These are phyloP conservation scores for Notolabrus celidotus DNA, from an alignment of 2,797 vertebrate genomes.

Conservation along the genomic window DNA sequence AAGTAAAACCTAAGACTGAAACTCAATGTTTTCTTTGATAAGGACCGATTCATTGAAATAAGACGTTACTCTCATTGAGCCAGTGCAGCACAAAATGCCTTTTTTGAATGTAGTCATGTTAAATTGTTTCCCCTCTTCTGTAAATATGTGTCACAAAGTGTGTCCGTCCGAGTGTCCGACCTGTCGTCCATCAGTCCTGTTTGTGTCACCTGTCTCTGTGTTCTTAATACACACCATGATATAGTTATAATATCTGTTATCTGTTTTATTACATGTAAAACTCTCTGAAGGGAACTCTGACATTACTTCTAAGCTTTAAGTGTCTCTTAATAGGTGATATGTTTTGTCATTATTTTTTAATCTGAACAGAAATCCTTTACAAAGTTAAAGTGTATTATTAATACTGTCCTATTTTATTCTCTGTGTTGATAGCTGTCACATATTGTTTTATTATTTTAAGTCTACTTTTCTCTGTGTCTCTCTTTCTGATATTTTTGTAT, in stretches of 20 bases:
- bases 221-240: constrained; percentile 68
- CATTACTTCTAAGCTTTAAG: constrained; percentile 9
- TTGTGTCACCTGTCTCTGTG: constrained; percentile 54
- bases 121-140: constrained; percentile 80
- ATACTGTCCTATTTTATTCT: constrained; percentile 58
- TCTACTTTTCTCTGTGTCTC: constrained; percentile 38
- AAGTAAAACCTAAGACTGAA: constrained; percentile 44
- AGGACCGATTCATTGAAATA: constrained; percentile 42
- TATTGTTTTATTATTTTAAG: constrained; percentile 46
- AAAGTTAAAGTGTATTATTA: constrained; percentile 52
- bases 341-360: constrained; percentile 60
- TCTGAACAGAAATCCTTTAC: constrained; percentile 52
- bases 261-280: constrained; percentile 56
- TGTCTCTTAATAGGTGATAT: constrained; percentile 44
- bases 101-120: constrained; percentile 88
- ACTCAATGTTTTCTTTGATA: constrained; percentile 49
- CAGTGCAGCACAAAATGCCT: constrained; percentile 75
- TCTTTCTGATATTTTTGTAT: constrained; percentile 88
- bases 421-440: constrained; percentile 76
- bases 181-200: constrained; percentile 61
- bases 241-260: constrained; percentile 54
- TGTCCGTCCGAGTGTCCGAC: constrained; percentile 77
- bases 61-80: constrained; percentile 69
- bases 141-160: constrained; percentile 87
- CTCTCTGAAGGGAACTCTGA: constrained; percentile 53